Evolutionary conservation across 64 coral and sea anemone species (phyloP), one percentile per base, ranked within the genome.

Genomic region (Astreopora myriophthalma): DNA sequence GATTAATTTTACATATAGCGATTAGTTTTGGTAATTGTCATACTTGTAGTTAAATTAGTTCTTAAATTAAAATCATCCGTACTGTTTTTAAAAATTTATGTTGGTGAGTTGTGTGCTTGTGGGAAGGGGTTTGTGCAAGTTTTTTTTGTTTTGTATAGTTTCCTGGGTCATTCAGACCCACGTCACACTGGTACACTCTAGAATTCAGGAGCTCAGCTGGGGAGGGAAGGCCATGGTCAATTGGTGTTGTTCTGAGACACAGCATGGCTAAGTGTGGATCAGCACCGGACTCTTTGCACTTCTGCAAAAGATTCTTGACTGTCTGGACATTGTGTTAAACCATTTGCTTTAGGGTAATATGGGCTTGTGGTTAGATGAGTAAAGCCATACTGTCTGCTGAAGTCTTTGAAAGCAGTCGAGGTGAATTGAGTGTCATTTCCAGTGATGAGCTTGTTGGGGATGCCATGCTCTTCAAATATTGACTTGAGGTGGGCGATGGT

Each of bases 181-280:
- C n/a, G n/a, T n/a, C n/a, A n/a, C n/a, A n/a, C 42, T 46, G 49
- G 77, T 32, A 69, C 10, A 78, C 85, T 51, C 85, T 79, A 17
- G 74, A 69, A 38, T 80, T 95, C 33, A 88, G 28, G 17, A 87
- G 81, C 39, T 91, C 94, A 32, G 84, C 73, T 36, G 94, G 88
- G 26, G 94, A 95, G 19, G 84, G 10, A 12, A 87, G 14, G 60
- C 32, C 85, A 73, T 87, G 94, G 23, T 88, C 51, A 38, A 91
- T 40, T 16, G 88, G 88, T 13, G 94, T 91, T 5, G 72, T 87
- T 31, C 89, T 1, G 22, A 92, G 84, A 64, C 89, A 96, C 28
- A 96, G 34, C 94, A 92, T 96, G 19, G 84, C 84, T 4, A 92
- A 52, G 65, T 92, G 94, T 57, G 84, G 89, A 48, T 95, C 94